These are phyloP conservation scores for Fissipunctia ypsillon DNA, from an alignment of 2,888 invertebrate species.

Conservation along the genomic window DNA sequence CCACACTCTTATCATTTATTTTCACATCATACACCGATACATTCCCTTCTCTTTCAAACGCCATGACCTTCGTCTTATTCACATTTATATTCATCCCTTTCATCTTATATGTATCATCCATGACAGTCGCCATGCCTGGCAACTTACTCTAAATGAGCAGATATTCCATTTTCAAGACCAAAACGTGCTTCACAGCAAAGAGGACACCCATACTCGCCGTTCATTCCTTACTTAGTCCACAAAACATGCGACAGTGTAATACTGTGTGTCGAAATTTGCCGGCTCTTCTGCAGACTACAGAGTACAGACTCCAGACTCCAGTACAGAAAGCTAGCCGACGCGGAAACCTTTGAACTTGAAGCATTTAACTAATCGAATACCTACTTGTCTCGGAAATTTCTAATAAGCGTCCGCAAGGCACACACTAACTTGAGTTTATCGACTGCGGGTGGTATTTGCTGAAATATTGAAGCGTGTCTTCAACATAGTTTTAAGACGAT, in stretches of 20 bases:
- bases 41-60: too few relatives aligned
- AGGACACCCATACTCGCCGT: neutral
- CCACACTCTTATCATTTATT: too few relatives aligned
- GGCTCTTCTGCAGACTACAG: conserved; percentile 22
- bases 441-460: conserved; percentile 13
- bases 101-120: too few relatives aligned
- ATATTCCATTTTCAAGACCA: neutral
- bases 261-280: conserved; percentile 63
- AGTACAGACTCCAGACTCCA: conserved; percentile 32
- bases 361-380: conserved; percentile 77
- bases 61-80: too few relatives aligned
- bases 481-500: neutral
- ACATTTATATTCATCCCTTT: too few relatives aligned
- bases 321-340: conserved; percentile 57
- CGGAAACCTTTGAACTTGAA: conserved; percentile 73
- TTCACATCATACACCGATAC: too few relatives aligned
- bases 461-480: conserved; percentile 44
- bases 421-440: conserved; percentile 48
- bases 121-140: too few relatives aligned
- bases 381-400: conserved; percentile 67
- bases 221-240: conserved; percentile 41
- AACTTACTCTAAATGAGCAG: neutral
- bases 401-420: conserved; percentile 61
- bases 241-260: conserved; percentile 68
- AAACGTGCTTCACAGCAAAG: neutral